Evolutionary conservation across 2,113 vertebrate species (phyloP).

Genomic region (Aptenodytes patagonicus): DNA sequence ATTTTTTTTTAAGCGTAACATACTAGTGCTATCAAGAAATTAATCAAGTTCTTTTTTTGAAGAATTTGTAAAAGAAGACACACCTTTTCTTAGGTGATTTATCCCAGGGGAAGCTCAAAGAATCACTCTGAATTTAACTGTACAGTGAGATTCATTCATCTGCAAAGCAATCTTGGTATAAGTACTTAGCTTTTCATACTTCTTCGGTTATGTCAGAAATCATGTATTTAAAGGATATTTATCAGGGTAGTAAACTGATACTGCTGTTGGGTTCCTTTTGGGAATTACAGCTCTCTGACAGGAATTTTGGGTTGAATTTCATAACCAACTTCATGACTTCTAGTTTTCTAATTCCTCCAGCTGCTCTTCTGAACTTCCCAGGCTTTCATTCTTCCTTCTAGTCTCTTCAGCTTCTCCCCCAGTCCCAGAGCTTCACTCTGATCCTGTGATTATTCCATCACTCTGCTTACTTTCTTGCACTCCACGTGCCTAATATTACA

Average conservation of each 20-base stretch:
- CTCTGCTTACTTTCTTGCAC: background rate
- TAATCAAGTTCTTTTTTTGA: background rate
- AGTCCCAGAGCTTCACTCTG: background rate
- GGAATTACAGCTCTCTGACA: constrained; percentile 18
- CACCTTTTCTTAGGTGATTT: background rate
- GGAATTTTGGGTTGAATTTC: constrained; percentile 32
- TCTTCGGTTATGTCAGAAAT: background rate
- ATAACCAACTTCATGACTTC: background rate
- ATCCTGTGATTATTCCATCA: background rate
- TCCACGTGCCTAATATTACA: background rate
- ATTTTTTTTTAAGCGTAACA: background rate
- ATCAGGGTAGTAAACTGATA: constrained; percentile 24
- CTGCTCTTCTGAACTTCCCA: background rate
- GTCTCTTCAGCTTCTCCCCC: background rate
- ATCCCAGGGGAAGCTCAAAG: background rate
- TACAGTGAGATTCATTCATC: background rate
- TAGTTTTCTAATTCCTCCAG: constrained; percentile 13
- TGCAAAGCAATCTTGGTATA: background rate
- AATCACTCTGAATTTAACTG: background rate
- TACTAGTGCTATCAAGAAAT: background rate
- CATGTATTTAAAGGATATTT: constrained; percentile 22
- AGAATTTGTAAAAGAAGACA: background rate
- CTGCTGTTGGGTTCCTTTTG: background rate
- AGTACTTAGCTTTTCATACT: constrained; percentile 8
- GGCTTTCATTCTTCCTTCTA: background rate